These are phyloP conservation scores for Argyresthia goedartella DNA, from an alignment of 2,888 invertebrate species.

Conservation along the genomic window DNA sequence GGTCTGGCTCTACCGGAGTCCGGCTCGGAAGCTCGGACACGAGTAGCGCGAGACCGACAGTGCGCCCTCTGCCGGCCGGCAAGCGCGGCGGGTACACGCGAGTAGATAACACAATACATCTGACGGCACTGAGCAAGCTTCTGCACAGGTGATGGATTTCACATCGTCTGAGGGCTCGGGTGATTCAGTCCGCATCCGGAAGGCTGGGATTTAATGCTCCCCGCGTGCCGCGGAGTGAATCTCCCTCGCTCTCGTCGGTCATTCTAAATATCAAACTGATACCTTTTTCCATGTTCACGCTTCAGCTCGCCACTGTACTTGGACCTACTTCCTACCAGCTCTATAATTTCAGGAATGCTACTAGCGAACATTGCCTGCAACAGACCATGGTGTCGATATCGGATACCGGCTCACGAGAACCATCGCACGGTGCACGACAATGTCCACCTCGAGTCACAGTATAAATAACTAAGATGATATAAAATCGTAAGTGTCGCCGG, in stretches of 20 bases:
- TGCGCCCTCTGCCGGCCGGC: slow-evolving; percentile 18
- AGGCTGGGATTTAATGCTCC: slow-evolving; percentile 13
- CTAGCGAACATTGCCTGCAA: slow-evolving; percentile 99
- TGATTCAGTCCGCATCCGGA: slow-evolving; percentile 45
- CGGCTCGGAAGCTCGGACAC: slow-evolving; percentile 14
- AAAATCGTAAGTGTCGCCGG: slow-evolving; percentile 53
- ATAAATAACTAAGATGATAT: slow-evolving; percentile 56
- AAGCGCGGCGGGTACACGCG: slow-evolving; percentile 42
- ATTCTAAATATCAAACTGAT: slow-evolving; percentile 69
- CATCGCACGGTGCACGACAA: slow-evolving; percentile 69
- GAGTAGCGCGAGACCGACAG: slow-evolving; percentile 27
- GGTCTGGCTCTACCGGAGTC: slow-evolving; percentile 5
- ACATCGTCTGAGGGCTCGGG: slow-evolving; percentile 53
- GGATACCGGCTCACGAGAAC: slow-evolving; percentile 53
- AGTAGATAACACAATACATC: slow-evolving; percentile 73
- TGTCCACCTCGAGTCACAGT: slow-evolving; percentile 61
- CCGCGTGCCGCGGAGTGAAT: slow-evolving; percentile 37
- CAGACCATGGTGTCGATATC: slow-evolving; percentile 72
- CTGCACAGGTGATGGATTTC: slow-evolving; percentile 55
- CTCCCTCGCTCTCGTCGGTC: slow-evolving; percentile 58
- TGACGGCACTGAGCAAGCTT: slow-evolving; percentile 73
- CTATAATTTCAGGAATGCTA: slow-evolving; percentile 99
- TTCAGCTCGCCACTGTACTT: slow-evolving; percentile 99
- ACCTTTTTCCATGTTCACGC: slow-evolving; percentile 99
- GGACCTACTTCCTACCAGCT: slow-evolving; percentile 99